A percentile compares a stretch with the other conserved stretches of the same genome.
These are phyloP conservation scores for Campylomormyrus tamandua DNA, from an alignment of 2,113 vertebrate genomes.

Conservation along the genomic window DNA sequence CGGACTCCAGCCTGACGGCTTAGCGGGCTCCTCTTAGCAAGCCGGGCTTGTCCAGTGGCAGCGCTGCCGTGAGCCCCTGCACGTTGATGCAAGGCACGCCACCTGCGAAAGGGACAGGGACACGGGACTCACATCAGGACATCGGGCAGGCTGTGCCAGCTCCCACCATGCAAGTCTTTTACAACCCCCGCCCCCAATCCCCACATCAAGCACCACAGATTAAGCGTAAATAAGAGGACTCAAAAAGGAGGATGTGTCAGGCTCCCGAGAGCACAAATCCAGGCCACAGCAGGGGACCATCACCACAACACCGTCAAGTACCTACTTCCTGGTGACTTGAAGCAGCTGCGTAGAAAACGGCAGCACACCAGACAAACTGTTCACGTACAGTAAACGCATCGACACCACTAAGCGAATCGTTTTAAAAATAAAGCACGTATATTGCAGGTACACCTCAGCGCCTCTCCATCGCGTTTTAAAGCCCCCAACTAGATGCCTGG, in stretches of 20 bases:
- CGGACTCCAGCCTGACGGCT: slow-evolving; percentile 70
- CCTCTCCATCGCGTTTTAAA: background rate
- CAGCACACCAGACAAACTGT: background rate
- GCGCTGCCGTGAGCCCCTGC: background rate
- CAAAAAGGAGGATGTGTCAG: background rate
- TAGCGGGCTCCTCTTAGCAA: slow-evolving; percentile 26
- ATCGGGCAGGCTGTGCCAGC: background rate
- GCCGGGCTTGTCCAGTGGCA: background rate
- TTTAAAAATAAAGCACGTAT: background rate
- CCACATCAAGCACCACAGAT: background rate
- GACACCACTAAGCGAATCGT: background rate
- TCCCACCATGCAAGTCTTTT: background rate
- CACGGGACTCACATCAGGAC: background rate
- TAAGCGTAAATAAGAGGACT: background rate
- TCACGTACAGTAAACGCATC: background rate
- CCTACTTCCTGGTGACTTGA: background rate
- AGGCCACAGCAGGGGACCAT: background rate
- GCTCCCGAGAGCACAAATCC: background rate
- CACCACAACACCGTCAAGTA: background rate
- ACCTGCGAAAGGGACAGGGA: slow-evolving; percentile 32
- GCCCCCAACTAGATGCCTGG: background rate
- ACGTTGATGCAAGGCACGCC: background rate
- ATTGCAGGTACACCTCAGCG: background rate
- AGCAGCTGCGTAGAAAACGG: background rate
- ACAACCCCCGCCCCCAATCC: background rate